These are phyloP conservation scores for Chaetodon trifasciatus DNA, from an alignment of 2,797 vertebrate species.

Conservation along the genomic window DNA sequence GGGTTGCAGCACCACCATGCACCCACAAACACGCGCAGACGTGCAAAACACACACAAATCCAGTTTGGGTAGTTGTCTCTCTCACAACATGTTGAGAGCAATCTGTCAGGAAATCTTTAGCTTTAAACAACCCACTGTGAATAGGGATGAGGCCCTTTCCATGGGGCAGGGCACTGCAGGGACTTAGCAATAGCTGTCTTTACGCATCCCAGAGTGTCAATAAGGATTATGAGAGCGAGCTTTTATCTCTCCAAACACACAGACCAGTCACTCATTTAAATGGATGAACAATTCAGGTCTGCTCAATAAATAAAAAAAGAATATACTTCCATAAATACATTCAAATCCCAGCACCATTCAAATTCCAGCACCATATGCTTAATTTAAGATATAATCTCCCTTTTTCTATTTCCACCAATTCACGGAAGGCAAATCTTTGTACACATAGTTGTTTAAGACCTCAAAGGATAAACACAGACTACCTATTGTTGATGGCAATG, in stretches of 20 bases:
- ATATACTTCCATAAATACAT: constrained; percentile 85
- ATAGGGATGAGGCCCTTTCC: constrained; percentile 83
- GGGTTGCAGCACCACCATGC: constrained; percentile 19
- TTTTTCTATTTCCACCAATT: constrained; percentile 84
- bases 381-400: constrained; percentile 87
- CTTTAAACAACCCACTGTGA: constrained; percentile 83
- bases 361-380: constrained; percentile 85
- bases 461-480: constrained; percentile 87
- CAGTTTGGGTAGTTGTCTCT: constrained; percentile 75
- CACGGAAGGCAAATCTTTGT: constrained; percentile 84
- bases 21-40: constrained; percentile 41
- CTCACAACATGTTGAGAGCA: constrained; percentile 85
- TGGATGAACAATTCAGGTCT: constrained; percentile 85
- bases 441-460: constrained; percentile 87
- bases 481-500: constrained; percentile 86
- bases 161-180: constrained; percentile 80
- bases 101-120: constrained; percentile 90
- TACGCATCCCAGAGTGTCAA: constrained; percentile 87
- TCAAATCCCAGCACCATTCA: constrained; percentile 88
- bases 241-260: constrained; percentile 90
- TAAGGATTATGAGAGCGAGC: constrained; percentile 88
- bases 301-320: constrained; percentile 85
- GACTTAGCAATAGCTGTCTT: constrained; percentile 87
- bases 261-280: constrained; percentile 88
- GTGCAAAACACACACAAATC: constrained; percentile 53